A percentile compares a stretch with the other conserved stretches of the same genome.
phyloP scores from a whole-genome alignment of 2,888 invertebrate species.

The Pyrrhosoma nymphula region DNA sequence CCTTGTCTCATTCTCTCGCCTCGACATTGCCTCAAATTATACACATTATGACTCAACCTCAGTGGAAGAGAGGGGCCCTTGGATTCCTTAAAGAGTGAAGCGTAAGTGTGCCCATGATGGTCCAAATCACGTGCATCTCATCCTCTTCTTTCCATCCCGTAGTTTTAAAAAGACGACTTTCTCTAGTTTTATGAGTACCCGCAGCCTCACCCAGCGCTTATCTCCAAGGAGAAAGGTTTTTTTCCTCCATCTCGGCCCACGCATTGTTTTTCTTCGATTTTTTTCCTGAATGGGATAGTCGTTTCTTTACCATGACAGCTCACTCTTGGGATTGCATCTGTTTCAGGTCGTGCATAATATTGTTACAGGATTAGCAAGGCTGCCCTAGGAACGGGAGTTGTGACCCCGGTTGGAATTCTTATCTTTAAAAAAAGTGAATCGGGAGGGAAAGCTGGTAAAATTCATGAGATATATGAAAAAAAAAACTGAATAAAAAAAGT shows the following conservation, averaged over 20 bases:
- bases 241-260: not conserved
- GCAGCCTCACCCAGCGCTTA: not conserved
- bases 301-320: not conserved
- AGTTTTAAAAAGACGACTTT: not conserved
- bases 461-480: too few species aligned
- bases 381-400: too few species aligned
- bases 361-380: too few species aligned
- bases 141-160: not conserved
- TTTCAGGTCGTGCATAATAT: too few species aligned
- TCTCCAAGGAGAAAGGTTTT: not conserved
- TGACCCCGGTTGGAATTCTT: too few species aligned
- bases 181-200: not conserved
- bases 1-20: not conserved
- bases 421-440: too few species aligned
- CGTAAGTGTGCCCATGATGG: not conserved
- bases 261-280: not conserved
- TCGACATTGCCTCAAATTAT: conserved; percentile 8
- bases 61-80: not conserved
- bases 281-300: not conserved
- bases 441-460: too few species aligned
- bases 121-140: not conserved
- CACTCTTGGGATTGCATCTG: not conserved
- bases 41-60: conserved; percentile 18
- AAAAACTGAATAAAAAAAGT: too few species aligned
- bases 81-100: not conserved